Conservation (phyloP, 2,888 invertebrate genomes). For the Thecophora atra region DNA sequence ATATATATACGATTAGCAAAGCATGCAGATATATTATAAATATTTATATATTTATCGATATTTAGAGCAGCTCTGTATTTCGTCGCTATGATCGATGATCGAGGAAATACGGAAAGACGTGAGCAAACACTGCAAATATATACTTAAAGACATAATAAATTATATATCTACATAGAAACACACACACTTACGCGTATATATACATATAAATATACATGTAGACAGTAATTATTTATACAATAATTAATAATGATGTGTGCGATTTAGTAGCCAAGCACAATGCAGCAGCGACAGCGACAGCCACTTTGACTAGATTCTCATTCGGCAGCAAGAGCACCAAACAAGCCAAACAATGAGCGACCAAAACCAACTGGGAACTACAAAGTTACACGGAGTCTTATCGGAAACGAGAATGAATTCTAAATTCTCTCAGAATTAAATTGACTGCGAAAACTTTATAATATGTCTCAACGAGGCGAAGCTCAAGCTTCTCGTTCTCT, state of each 20-base stretch:
- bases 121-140: constrained; percentile 38
- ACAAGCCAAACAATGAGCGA: too few species aligned
- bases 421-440: too few species aligned
- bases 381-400: too few species aligned
- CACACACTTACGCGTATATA: constrained; percentile 31
- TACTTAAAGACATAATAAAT: neutral
- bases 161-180: neutral
- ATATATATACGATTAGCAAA: constrained; percentile 13
- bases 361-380: too few species aligned
- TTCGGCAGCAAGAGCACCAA: too few species aligned
- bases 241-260: too few species aligned
- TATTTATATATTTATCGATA: constrained; percentile 24
- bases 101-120: neutral
- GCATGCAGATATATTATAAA: constrained; percentile 19
- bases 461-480: too few species aligned
- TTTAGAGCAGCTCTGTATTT: neutral
- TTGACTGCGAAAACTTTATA: too few species aligned
- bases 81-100: constrained; percentile 2
- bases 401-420: too few species aligned
- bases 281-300: constrained; percentile 24
- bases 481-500: too few species aligned
- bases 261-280: neutral
- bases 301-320: too few species aligned
- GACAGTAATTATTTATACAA: constrained; percentile 7
- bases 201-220: constrained; percentile 39